Base-by-base conservation (phyloP, 2,888 invertebrate genomes). In the Scaeva pyrastri region DNA sequence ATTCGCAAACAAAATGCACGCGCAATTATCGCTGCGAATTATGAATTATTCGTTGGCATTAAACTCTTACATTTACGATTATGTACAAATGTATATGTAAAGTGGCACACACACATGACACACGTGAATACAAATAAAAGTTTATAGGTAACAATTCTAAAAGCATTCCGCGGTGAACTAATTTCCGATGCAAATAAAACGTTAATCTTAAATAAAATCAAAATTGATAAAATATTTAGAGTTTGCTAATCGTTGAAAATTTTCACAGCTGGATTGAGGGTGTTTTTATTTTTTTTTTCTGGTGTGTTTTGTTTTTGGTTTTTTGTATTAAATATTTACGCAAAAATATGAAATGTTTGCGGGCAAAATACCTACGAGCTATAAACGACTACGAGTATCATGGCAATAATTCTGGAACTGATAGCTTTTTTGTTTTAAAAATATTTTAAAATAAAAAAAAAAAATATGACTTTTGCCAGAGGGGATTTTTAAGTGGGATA, bases 171-270 rank as follows among this genome's bases (percentile, higher is more conserved):
- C 16, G 75, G 84, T 75, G 66, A 84, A 77, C 76, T 81, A 85
- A 85, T 85, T 73, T 76, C 70, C 7, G 31, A 76, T 85, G 85
- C 85, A 81, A 85, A 85, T 77, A 81, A 72, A 81, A 72, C 48
- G 19, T 66, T 68, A 48, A 41, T 58, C 62, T 76, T 76, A 72
- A 81, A 76, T 77, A 73, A 81, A 81, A 85, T 55, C 60, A 58
- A 41, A 72, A 76, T 70, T 77, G 76, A 76, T 85, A 70, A 85
- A 85, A 85, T 80, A 85, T 80, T 85, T 80, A 80, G 74, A 79
- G 43, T 64, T 71, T 43, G 71, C 71, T 80, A 84, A 83, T 83
- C 75, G 80, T 16, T n/a, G 50, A 66, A 41, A 80, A 66, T 84
- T 80, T 84, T 71, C 80, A 84, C 75, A 80, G 79, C 64, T 84